Evolutionary conservation across 2,888 invertebrate species (phyloP).

Genomic region (Rugalucina vietnamica): DNA sequence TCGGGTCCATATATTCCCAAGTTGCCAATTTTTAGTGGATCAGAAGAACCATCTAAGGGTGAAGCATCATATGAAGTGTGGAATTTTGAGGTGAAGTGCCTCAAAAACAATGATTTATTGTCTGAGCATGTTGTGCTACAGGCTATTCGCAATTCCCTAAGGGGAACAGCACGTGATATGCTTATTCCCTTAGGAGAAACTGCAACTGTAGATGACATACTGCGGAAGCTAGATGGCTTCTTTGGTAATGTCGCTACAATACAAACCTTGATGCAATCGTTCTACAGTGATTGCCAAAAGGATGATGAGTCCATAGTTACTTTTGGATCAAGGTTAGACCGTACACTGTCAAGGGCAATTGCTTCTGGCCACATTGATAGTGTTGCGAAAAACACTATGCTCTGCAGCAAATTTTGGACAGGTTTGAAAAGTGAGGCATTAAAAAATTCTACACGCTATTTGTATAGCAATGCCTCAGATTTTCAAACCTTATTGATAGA

Average conservation of each 20-base stretch:
- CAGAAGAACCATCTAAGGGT: constrained; percentile 43
- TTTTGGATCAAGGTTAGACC: background rate
- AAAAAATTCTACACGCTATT: background rate
- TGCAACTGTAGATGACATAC: background rate
- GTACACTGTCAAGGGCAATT: background rate
- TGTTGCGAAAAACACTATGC: background rate
- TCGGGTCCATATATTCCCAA: constrained; percentile 13
- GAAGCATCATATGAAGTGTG: constrained; percentile 40
- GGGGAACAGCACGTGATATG: background rate
- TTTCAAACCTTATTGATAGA: background rate
- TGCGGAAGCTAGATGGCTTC: background rate
- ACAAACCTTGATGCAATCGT: background rate
- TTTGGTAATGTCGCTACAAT: background rate
- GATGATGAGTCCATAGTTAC: background rate
- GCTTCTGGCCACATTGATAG: background rate
- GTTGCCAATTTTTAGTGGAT: constrained; percentile 34
- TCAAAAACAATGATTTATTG: background rate
- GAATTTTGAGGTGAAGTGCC: background rate
- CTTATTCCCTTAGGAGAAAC: background rate
- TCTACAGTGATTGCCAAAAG: background rate
- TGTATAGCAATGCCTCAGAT: background rate
- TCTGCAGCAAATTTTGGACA: background rate
- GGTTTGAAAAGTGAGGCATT: background rate
- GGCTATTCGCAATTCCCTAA: background rate
- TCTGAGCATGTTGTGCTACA: background rate